Conservation (phyloP, 2,113 vertebrate species). For the Thalassoma bifasciatum region DNA sequence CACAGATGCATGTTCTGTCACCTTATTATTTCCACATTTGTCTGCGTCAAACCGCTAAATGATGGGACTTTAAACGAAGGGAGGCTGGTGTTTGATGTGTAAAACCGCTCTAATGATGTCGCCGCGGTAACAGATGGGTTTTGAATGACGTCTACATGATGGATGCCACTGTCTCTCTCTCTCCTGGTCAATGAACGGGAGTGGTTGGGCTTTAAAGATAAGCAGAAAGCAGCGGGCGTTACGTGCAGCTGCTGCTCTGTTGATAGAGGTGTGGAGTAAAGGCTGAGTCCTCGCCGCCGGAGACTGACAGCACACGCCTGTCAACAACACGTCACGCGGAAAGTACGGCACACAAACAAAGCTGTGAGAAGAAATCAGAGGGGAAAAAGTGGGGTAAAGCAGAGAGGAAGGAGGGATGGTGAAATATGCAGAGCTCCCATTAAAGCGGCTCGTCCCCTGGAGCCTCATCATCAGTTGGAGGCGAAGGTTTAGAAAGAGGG, state of each 20-base stretch:
- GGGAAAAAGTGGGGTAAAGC: slow-evolving; percentile 30
- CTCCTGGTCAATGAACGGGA: slow-evolving; percentile 35
- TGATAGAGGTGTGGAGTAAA: slow-evolving; percentile 56
- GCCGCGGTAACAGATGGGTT: slow-evolving; percentile 52
- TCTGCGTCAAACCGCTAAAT: slow-evolving; percentile 41
- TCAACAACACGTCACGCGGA: slow-evolving; percentile 45
- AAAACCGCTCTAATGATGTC: slow-evolving; percentile 47
- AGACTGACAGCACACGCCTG: slow-evolving; percentile 53
- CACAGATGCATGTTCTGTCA: slow-evolving; percentile 14
- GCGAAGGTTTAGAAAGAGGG: slow-evolving; percentile 68
- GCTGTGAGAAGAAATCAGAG: slow-evolving; percentile 23
- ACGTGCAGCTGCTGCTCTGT: slow-evolving; percentile 56
- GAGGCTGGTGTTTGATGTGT: slow-evolving; percentile 50
- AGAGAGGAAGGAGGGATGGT: slow-evolving; percentile 11
- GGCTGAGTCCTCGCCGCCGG: slow-evolving; percentile 59
- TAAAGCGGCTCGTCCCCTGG: slow-evolving; percentile 52
- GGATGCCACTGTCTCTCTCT: slow-evolving; percentile 38
- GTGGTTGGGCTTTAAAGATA: slow-evolving; percentile 71
- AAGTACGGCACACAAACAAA: slow-evolving; percentile 15
- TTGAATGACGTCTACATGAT: slow-evolving; percentile 69
- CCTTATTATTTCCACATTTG: slow-evolving; percentile 60
- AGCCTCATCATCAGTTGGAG: slow-evolving; percentile 66
- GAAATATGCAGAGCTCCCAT: slow-evolving; percentile 59
- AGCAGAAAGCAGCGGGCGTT: slow-evolving; percentile 65
- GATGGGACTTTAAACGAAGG: slow-evolving; percentile 59